Evolutionary conservation across 2,113 vertebrate genomes (phyloP).

Genomic region (Monopterus albus): DNA sequence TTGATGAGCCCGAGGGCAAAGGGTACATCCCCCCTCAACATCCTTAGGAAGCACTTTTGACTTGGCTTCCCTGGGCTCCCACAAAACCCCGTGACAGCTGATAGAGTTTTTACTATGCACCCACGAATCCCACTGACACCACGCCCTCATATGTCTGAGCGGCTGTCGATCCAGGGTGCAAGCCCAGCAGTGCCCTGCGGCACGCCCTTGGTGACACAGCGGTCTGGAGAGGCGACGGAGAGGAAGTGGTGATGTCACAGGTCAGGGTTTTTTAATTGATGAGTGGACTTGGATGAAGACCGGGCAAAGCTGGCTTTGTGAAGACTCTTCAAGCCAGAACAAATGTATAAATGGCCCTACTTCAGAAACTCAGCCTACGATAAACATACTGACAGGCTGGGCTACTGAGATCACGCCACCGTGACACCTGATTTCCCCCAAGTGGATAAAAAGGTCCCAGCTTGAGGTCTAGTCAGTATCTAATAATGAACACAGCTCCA

Average conservation of each 20-base stretch:
- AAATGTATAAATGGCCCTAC: constrained; percentile 49
- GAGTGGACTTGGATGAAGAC: constrained; percentile 65
- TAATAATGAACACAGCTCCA: constrained; percentile 1
- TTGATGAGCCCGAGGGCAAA: constrained; percentile 77
- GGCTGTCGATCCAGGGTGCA: constrained; percentile 5
- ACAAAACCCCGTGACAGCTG: constrained; percentile 73
- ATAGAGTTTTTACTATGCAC: constrained; percentile 47
- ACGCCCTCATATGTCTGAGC: constrained; percentile 59
- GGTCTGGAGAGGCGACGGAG: constrained; percentile 47
- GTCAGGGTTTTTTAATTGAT: constrained; percentile 60
- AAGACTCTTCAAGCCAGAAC: constrained; percentile 53
- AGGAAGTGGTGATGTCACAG: constrained; percentile 77
- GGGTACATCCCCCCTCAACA: constrained; percentile 71
- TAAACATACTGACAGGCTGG: constrained; percentile 51
- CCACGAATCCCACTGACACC: constrained; percentile 44
- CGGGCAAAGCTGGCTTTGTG: constrained; percentile 35
- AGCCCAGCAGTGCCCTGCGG: constrained; percentile 14
- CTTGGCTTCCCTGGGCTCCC: constrained; percentile 50
- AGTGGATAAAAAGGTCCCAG: neutral
- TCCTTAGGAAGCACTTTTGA: constrained; percentile 76
- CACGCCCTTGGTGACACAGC: constrained; percentile 64
- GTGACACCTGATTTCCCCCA: constrained; percentile 47
- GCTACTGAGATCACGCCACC: constrained; percentile 20
- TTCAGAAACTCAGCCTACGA: constrained; percentile 48
- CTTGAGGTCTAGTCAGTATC: neutral